phyloP scores from a whole-genome alignment of 2,888 invertebrate genomes.

The Tiliacea aurago region DNA sequence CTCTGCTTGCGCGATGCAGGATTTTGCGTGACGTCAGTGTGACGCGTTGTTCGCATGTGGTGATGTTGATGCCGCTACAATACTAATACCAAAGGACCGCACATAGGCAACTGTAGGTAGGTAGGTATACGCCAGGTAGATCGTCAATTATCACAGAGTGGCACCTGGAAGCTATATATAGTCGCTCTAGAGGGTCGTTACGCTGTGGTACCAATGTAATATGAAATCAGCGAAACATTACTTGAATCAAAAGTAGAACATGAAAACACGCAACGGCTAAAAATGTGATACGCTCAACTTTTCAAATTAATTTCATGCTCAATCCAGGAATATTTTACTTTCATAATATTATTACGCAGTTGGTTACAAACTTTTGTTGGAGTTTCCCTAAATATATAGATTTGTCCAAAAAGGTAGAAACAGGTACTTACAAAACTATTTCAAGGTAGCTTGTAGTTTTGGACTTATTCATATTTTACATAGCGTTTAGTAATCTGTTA shows the following conservation, averaged over 20 bases:
- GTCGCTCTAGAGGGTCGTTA: background rate
- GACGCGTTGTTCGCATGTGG: too few species aligned
- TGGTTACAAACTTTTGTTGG: constrained; percentile 8
- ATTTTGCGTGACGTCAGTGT: too few species aligned
- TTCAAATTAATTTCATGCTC: constrained; percentile 35
- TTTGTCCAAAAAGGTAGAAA: constrained; percentile 1
- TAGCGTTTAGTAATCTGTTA: background rate
- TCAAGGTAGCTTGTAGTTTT: constrained; percentile 19
- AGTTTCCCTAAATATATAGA: constrained; percentile 3
- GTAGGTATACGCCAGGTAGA: too few species aligned
- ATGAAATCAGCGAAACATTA: constrained; percentile 15
- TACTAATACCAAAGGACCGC: background rate
- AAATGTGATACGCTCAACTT: constrained; percentile 33
- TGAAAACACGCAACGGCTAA: constrained; percentile 35
- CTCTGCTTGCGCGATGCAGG: too few species aligned
- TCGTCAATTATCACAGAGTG: background rate
- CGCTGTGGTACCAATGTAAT: background rate
- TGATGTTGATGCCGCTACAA: too few species aligned
- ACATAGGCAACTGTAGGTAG: background rate
- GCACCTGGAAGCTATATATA: background rate
- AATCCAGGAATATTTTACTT: constrained; percentile 3
- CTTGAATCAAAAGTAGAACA: constrained; percentile 25
- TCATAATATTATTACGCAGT: constrained; percentile 26
- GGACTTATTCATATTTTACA: background rate
- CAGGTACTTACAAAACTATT: background rate